phyloP scores from a whole-genome alignment of 2,888 invertebrate genomes.

The Melanotus villosus region DNA sequence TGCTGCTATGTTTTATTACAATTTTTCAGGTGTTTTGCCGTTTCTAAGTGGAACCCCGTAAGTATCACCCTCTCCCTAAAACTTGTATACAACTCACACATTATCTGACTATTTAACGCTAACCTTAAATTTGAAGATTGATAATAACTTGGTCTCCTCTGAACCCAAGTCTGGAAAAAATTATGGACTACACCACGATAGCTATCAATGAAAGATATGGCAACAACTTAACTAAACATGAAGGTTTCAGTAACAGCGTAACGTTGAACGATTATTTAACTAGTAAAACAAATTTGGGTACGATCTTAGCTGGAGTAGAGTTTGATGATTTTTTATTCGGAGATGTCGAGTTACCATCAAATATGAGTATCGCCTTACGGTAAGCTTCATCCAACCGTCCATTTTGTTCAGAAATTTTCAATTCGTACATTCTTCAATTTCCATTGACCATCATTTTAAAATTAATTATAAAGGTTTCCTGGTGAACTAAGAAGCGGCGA shows the following conservation, averaged over 20 bases:
- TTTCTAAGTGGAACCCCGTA: too few relatives aligned
- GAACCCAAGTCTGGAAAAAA: neutral
- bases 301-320: constrained; percentile 64
- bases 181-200: neutral
- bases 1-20: too few relatives aligned
- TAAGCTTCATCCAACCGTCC: constrained; percentile 34
- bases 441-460: too few relatives aligned
- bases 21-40: too few relatives aligned
- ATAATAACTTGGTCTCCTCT: neutral
- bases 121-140: too few relatives aligned
- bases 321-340: constrained; percentile 72
- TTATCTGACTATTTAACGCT: too few relatives aligned
- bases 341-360: constrained; percentile 67
- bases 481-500: constrained; percentile 70
- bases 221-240: neutral
- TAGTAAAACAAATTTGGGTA: constrained; percentile 62
- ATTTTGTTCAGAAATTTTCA: too few relatives aligned
- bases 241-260: neutral
- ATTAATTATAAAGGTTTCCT: constrained; percentile 70
- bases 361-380: constrained; percentile 72
- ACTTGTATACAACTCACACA: too few relatives aligned
- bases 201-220: neutral
- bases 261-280: constrained; percentile 10
- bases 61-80: too few relatives aligned
- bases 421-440: constrained; percentile 56